Percentiles rank a stretch among this genome's conserved stretches.
These are phyloP conservation scores for Ailurus styani DNA, from an alignment of 2,113 vertebrate genomes.

Conservation along the genomic window DNA sequence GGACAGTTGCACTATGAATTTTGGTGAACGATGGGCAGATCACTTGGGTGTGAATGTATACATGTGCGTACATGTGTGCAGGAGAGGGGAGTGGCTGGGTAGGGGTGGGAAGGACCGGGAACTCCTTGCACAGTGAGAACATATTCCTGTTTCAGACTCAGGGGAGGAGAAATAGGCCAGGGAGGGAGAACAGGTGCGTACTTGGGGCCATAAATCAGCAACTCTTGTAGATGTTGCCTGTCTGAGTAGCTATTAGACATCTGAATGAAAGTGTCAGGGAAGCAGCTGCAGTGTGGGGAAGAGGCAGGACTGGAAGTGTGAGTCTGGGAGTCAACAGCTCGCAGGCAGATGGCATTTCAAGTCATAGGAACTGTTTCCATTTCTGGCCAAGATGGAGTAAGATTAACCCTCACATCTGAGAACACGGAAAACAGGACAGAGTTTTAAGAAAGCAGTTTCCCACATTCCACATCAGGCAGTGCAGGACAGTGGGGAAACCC, in stretches of 20 bases:
- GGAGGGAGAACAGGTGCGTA: rapidly evolving
- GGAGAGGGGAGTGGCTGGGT: too few relatives aligned
- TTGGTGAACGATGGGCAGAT: rapidly evolving
- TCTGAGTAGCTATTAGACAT: background rate
- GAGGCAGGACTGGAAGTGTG: background rate
- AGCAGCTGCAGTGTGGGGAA: too few relatives aligned
- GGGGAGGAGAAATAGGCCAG: too few relatives aligned
- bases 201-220: background rate
- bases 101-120: background rate
- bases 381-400: background rate
- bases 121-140: background rate
- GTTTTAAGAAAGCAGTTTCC: background rate
- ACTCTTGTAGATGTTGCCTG: background rate
- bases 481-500: background rate
- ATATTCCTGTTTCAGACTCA: rapidly evolving
- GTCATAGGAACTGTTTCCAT: background rate
- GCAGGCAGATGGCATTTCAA: background rate
- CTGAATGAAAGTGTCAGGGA: too few relatives aligned
- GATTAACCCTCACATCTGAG: too few relatives aligned
- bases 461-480: rapidly evolving
- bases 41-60: background rate
- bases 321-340: background rate
- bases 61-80: background rate
- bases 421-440: background rate
- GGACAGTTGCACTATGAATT: background rate